Evolutionary conservation across 1,140 invertebrate species (phyloP).

Genomic region (Drosophila leontia): DNA sequence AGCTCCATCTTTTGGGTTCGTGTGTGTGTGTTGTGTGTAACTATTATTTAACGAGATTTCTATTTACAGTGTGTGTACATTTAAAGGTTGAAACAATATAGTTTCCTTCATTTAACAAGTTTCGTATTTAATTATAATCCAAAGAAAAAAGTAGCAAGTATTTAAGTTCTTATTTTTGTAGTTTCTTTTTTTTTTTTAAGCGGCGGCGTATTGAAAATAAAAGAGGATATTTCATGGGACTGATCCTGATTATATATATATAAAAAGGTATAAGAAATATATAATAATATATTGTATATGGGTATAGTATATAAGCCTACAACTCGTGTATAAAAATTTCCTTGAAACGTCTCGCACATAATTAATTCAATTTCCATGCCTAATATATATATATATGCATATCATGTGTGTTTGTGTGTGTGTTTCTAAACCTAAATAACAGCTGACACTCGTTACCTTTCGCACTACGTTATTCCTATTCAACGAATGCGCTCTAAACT

Average conservation of each 20-base stretch:
- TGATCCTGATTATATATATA: slow-evolving; percentile 1
- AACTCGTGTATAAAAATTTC: slow-evolving; percentile 52
- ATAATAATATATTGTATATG: slow-evolving; percentile 29
- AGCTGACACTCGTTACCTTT: slow-evolving; percentile 42
- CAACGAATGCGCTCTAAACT: slow-evolving; percentile 24
- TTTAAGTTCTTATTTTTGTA: slow-evolving; percentile 1
- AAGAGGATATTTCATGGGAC: slow-evolving; percentile 28
- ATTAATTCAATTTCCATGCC: slow-evolving; percentile 3
- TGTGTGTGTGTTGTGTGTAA: slow-evolving; percentile 45
- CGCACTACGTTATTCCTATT: slow-evolving; percentile 33
- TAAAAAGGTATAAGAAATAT: slow-evolving; percentile 24
- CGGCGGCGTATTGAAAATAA: slow-evolving; percentile 43
- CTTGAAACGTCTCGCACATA: slow-evolving; percentile 43
- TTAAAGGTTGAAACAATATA: slow-evolving; percentile 39
- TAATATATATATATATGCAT: slow-evolving; percentile 19
- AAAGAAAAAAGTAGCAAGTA: slow-evolving; percentile 16
- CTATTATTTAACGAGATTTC: slow-evolving; percentile 80
- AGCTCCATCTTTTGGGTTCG: slow-evolving; percentile 48
- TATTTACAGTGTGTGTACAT: slow-evolving; percentile 70
- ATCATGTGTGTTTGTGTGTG: slow-evolving; percentile 9
- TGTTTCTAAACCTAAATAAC: slow-evolving; percentile 56
- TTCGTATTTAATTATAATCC: slow-evolving; percentile 1
- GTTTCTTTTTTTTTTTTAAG: slow-evolving; percentile 6
- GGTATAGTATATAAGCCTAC: slow-evolving; percentile 28
- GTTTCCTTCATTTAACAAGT: slow-evolving; percentile 30